Evolutionary conservation across 1,140 invertebrate genomes (phyloP), one percentile per base, ranked within the genome.

Genomic region (Nylanderia fulva): DNA sequence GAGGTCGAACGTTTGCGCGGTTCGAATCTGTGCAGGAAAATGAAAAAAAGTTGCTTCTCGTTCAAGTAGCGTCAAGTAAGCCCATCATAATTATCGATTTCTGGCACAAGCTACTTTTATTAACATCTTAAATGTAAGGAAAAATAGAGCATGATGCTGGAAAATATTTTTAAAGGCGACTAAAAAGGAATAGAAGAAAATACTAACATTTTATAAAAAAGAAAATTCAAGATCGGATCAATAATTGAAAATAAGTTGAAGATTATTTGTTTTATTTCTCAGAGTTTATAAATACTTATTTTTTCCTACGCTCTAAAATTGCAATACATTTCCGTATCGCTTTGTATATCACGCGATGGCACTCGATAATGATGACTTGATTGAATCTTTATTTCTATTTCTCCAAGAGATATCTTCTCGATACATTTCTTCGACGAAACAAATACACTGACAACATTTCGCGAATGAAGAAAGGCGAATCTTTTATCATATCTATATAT

Each of bases 1-100:
- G 15, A 21, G 29, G 11, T 80, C 33, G 6, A 29, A 4, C 36
- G 3, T 24, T 18, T 24, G 48, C 24, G 7, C 27, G 68, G 7
- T 52, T 15, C 21, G 0, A 48, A 80, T 18, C 11, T 11, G 42
- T 18, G 36, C 52, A 48, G 11, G 11, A 71, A 39, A 13, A 3
- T 36, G 8, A 24, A 27, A 68, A n/a, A 33, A 54, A 27, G 21
- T 29, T 27, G 29, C 8, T 33, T 52, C 48, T 27, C 45, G 45
- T 18, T 4, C 15, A 9, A 36, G 29, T 29, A 1, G 21, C 11
- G 61, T 54, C 15, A 36, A n/a, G 29, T 36, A 24, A 58, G 15
- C 24, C 36, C 6, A n/a, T 45, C 39, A 42, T 82, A 80, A 80
- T 80, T 80, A 82, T 72, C 36, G 66, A 72, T 60, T 82, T 27